Evolutionary conservation across 37 sponge, comb jelly and placozoan species (phyloP).

Genomic region (Cladorhizidae sp.): DNA sequence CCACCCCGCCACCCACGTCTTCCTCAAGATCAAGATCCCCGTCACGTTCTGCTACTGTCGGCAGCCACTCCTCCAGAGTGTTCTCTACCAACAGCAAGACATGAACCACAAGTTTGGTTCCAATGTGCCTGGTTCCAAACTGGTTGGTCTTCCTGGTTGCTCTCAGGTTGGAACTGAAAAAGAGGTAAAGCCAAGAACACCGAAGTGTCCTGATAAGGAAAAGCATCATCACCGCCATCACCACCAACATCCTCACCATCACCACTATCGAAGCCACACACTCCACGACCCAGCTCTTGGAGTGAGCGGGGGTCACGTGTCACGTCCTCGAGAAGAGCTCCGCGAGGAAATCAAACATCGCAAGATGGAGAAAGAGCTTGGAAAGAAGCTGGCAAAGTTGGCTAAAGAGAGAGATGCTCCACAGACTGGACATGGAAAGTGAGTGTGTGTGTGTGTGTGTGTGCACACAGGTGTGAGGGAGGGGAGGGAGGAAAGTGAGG

Average conservation of each 20-base stretch:
- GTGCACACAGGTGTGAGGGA: too few relatives aligned
- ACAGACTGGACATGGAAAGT: constrained; percentile 35
- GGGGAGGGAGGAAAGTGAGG: background rate
- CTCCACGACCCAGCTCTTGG: background rate
- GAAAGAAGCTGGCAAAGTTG: constrained; percentile 12
- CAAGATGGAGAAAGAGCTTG: constrained; percentile 39
- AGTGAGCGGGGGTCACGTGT: constrained; percentile 9
- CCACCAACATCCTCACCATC: constrained; percentile 4
- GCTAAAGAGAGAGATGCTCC: background rate
- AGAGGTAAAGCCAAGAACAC: too few relatives aligned
- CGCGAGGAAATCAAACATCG: constrained; percentile 34
- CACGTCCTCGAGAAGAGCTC: constrained; percentile 21
- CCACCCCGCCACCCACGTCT: constrained; percentile 74
- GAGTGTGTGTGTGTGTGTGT: constrained; percentile 17
- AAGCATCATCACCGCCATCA: background rate
- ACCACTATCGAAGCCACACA: background rate
- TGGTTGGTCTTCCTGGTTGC: background rate
- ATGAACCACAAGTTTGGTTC: background rate
- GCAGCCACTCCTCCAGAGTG: constrained; percentile 42
- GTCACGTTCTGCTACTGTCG: constrained; percentile 18
- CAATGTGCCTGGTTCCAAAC: background rate
- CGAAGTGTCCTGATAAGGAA: background rate
- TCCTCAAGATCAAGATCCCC: constrained; percentile 80
- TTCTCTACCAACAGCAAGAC: background rate
- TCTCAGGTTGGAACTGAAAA: background rate